Percentiles rank a stretch among this genome's conserved stretches.
Conservation (phyloP, 2,888 invertebrate genomes). For the Clistopyga incitator region DNA sequence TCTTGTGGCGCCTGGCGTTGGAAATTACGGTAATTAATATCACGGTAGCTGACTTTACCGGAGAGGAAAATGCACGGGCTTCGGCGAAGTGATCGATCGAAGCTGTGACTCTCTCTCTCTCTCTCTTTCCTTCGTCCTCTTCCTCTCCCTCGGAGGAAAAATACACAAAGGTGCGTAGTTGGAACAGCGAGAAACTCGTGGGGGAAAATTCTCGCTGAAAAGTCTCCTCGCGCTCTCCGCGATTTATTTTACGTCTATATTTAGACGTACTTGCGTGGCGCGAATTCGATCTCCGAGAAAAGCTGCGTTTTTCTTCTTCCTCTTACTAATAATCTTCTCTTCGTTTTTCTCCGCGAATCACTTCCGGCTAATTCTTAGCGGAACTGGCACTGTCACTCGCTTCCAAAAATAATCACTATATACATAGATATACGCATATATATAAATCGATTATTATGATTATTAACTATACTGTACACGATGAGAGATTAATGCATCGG, state of each 20-base stretch:
- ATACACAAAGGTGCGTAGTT: constrained; percentile 25
- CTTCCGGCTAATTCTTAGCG: constrained; percentile 38
- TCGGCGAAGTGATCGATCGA: constrained; percentile 58
- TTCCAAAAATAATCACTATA: constrained; percentile 55
- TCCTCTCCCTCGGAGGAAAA: constrained; percentile 12
- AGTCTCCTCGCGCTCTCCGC: background rate
- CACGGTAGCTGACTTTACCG: constrained; percentile 41
- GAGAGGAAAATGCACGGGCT: constrained; percentile 36
- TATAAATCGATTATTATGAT: no score
- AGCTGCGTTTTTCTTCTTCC: background rate
- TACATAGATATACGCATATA: constrained; percentile 9
- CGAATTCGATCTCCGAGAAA: constrained; percentile 10
- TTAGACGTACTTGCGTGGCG: constrained; percentile 15
- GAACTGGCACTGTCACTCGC: constrained; percentile 58
- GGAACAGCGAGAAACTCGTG: constrained; percentile 30
- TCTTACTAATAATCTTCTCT: constrained; percentile 4
- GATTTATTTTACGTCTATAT: constrained; percentile 47
- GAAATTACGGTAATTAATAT: background rate
- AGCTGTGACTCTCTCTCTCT: background rate
- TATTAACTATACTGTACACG: no score
- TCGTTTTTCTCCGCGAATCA: constrained; percentile 22
- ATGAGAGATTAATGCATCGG: no score
- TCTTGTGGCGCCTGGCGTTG: background rate
- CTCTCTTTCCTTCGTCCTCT: constrained; percentile 19
- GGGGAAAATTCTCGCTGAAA: constrained; percentile 2